Percentiles rank a stretch among this genome's conserved stretches.
Conservation (phyloP, 2,113 vertebrate genomes). For the Grus americana region DNA sequence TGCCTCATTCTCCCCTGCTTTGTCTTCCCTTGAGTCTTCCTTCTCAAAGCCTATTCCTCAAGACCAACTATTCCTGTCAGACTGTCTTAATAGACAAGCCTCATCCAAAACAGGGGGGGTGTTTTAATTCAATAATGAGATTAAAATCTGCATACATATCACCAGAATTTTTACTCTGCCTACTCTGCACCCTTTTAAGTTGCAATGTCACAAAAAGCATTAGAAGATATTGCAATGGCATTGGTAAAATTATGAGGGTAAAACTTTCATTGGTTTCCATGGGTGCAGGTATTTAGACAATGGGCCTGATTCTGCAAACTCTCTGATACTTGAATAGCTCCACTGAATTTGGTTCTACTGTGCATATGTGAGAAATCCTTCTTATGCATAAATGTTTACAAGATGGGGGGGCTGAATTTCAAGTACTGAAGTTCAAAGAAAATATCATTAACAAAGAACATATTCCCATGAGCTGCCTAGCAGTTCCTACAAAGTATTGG, state of each 20-base stretch:
- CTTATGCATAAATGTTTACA: constrained; percentile 1
- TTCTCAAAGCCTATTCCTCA: background rate
- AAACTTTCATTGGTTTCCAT: background rate
- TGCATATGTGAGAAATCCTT: background rate
- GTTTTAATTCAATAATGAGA: background rate
- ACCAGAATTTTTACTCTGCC: background rate
- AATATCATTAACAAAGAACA: constrained; percentile 6
- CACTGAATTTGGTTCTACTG: background rate
- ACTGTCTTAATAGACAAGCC: background rate
- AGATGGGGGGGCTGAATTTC: background rate
- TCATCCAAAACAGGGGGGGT: background rate
- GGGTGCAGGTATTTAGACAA: background rate
- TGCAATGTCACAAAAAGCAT: background rate
- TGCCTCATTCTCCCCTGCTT: background rate
- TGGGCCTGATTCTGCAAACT: background rate
- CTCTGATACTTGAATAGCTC: background rate
- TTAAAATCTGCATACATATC: background rate
- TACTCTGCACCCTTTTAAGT: background rate
- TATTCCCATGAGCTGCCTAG: constrained; percentile 18
- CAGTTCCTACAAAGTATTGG: background rate
- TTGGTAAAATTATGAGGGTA: background rate
- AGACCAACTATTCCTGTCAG: background rate
- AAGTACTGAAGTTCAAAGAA: constrained; percentile 25
- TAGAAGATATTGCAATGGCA: background rate
- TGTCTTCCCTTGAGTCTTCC: background rate